Conservation (phyloP, 2,797 vertebrate genomes). For the Falco berigora region DNA sequence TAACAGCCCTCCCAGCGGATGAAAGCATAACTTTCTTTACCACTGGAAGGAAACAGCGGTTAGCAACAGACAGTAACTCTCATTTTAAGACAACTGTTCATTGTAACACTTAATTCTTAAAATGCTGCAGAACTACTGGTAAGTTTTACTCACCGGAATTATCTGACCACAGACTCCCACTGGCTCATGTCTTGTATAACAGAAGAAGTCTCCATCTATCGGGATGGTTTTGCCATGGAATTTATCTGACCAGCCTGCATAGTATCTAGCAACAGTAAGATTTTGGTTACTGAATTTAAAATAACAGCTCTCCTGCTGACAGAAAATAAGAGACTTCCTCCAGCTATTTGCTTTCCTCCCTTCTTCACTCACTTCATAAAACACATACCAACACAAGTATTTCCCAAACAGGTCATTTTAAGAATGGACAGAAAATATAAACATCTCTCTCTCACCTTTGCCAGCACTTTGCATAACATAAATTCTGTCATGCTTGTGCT, state of each 20-base stretch:
- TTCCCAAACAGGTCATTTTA: background rate
- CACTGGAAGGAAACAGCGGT: background rate
- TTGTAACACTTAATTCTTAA: background rate
- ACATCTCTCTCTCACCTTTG: background rate
- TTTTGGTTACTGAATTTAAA: background rate
- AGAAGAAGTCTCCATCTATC: conserved; percentile 90
- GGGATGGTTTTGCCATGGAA: conserved; percentile 95
- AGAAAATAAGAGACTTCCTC: background rate
- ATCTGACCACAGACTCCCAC: conserved; percentile 95
- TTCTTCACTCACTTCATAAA: background rate
- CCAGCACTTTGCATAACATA: background rate
- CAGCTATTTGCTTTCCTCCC: background rate
- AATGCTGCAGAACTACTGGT: background rate
- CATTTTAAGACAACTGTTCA: background rate
- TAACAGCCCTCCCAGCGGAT: background rate
- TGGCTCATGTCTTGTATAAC: conserved; percentile 91
- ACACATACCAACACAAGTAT: background rate
- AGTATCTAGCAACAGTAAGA: conserved; percentile 76
- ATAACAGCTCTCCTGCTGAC: background rate
- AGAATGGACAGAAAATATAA: background rate
- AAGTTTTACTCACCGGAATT: conserved; percentile 83
- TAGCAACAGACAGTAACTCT: background rate
- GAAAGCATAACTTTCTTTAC: background rate
- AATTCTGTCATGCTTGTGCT: background rate
- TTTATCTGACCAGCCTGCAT: conserved; percentile 95